phyloP scores from a whole-genome alignment of 2,113 vertebrate genomes.

The Nicator chloris region DNA sequence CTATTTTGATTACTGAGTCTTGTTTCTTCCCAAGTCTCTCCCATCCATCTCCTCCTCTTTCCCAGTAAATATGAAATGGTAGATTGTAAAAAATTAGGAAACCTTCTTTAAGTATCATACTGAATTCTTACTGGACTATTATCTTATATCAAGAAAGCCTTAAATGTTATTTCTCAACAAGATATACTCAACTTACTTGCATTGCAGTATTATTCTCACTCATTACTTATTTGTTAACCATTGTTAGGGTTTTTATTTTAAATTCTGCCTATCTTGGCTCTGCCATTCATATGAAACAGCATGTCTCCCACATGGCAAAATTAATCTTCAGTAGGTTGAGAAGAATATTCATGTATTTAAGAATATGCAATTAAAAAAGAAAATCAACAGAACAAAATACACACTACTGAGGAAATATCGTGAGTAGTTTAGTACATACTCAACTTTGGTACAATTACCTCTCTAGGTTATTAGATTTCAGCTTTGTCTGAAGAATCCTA shows the following conservation, averaged over 20 bases:
- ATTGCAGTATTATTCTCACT: not conserved
- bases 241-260: not conserved
- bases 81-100: not conserved
- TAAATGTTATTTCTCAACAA: not conserved
- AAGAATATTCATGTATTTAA: not conserved
- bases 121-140: not conserved
- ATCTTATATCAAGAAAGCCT: not conserved
- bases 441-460: slow-evolving; percentile 58
- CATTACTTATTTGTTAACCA: not conserved
- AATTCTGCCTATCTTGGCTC: not conserved
- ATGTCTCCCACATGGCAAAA: not conserved
- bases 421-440: not conserved
- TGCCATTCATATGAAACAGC: not conserved
- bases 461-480: slow-evolving; percentile 71
- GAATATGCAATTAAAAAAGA: not conserved
- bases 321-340: not conserved
- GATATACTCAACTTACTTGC: not conserved
- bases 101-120: not conserved
- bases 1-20: not conserved
- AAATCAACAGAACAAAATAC: not conserved
- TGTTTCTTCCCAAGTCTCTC: not conserved
- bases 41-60: not conserved
- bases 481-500: slow-evolving; percentile 71
- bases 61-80: not conserved
- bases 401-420: not conserved